phyloP scores from a whole-genome alignment of 1,140 invertebrate species.

The Drosophila trapezifrons region DNA sequence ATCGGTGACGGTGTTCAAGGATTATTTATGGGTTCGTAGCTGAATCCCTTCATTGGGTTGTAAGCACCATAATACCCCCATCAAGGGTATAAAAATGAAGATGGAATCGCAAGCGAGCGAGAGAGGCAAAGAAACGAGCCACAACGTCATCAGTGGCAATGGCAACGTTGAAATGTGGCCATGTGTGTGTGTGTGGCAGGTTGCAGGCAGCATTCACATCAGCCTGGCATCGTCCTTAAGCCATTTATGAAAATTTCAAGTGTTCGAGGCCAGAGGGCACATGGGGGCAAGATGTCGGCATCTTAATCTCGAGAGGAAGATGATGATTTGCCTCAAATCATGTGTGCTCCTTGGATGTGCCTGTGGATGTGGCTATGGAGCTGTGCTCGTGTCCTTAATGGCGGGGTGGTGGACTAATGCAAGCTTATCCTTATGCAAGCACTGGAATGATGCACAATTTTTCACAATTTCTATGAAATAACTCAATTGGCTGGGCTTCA shows the following conservation, averaged over 20 bases:
- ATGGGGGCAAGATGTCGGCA: slow-evolving; percentile 6
- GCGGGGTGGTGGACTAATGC: slow-evolving; percentile 7
- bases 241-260: slow-evolving; percentile 64
- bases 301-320: slow-evolving; percentile 36
- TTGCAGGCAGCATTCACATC: slow-evolving; percentile 28
- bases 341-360: slow-evolving; percentile 28
- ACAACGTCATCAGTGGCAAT: slow-evolving; percentile 57
- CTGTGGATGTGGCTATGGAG: neutral
- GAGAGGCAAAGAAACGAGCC: slow-evolving; percentile 19
- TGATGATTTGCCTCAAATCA: slow-evolving; percentile 60
- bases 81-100: slow-evolving; percentile 16
- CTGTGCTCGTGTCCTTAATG: slow-evolving; percentile 18
- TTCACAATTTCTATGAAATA: slow-evolving; percentile 27
- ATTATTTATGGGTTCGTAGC: slow-evolving; percentile 2
- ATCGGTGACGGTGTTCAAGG: neutral
- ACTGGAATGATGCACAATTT: slow-evolving; percentile 38
- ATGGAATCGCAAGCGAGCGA: slow-evolving; percentile 4
- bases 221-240: slow-evolving; percentile 40
- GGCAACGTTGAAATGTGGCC: slow-evolving; percentile 28
- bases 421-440: slow-evolving; percentile 11
- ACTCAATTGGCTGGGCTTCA: slow-evolving; percentile 33
- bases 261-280: slow-evolving; percentile 10
- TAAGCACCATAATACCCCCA: slow-evolving; percentile 3
- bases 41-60: neutral
- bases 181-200: slow-evolving; percentile 25